Evolutionary conservation across 1,140 invertebrate genomes (phyloP).

Genomic region (Ceratina calcarata): DNA sequence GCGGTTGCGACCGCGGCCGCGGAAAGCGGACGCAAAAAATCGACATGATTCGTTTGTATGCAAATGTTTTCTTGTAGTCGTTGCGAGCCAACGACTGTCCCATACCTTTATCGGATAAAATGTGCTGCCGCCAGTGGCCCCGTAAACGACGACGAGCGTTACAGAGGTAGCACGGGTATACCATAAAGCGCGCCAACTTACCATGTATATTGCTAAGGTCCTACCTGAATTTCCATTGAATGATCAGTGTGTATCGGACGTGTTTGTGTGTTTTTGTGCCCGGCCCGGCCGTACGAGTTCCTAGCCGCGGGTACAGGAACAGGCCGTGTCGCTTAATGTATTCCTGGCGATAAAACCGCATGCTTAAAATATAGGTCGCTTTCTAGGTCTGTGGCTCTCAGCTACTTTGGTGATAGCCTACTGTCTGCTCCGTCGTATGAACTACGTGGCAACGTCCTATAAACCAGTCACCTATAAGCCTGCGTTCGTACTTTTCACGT

Average conservation of each 20-base stretch:
- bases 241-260: slow-evolving; percentile 50
- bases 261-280: slow-evolving; percentile 49
- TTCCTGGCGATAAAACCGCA: slow-evolving; percentile 55
- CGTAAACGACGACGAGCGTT: slow-evolving; percentile 32
- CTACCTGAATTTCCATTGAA: slow-evolving; percentile 53
- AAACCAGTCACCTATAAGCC: slow-evolving; percentile 33
- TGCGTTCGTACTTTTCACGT: slow-evolving; percentile 27
- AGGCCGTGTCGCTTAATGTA: slow-evolving; percentile 52
- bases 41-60: slow-evolving; percentile 49
- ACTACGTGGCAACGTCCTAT: slow-evolving; percentile 13
- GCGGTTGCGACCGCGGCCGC: slow-evolving; percentile 6
- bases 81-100: slow-evolving; percentile 28
- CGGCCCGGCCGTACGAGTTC: neutral
- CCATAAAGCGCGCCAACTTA: slow-evolving; percentile 54
- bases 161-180: slow-evolving; percentile 31
- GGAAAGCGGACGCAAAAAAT: slow-evolving; percentile 21
- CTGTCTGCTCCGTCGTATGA: slow-evolving; percentile 23
- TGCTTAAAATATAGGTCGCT: slow-evolving; percentile 55
- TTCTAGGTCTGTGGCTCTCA: slow-evolving; percentile 26
- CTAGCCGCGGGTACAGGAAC: neutral
- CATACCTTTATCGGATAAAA: slow-evolving; percentile 47
- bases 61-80: slow-evolving; percentile 51
- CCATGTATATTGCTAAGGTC: slow-evolving; percentile 48
- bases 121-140: slow-evolving; percentile 14
- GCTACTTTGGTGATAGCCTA: slow-evolving; percentile 26